Evolutionary conservation across 2,113 vertebrate species (phyloP).

Genomic region (Onychorhynchus coronatus): DNA sequence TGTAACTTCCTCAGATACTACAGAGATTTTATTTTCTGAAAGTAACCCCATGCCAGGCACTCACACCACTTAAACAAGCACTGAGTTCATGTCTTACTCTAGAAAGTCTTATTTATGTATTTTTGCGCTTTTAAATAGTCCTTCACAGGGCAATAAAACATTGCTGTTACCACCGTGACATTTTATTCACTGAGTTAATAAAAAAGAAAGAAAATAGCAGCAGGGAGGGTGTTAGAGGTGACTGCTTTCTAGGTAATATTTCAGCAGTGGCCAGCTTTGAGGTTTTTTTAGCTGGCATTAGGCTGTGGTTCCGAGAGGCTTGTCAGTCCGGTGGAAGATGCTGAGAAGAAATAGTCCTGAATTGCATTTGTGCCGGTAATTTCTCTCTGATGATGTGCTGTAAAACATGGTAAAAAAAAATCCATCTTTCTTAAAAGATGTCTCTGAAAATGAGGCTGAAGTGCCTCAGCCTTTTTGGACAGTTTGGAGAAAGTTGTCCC

Average conservation of each 20-base stretch:
- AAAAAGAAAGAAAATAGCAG: not conserved
- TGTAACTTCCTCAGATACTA: not conserved
- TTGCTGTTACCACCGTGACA: not conserved
- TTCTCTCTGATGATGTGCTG: not conserved
- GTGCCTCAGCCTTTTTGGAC: not conserved
- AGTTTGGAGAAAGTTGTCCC: not conserved
- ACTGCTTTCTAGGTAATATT: not conserved
- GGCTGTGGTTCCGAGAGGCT: not conserved
- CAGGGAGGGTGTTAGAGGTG: not conserved
- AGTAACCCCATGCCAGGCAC: not conserved
- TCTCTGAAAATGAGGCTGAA: not conserved
- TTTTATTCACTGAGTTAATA: not conserved
- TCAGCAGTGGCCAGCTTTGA: not conserved
- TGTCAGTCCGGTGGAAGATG: not conserved
- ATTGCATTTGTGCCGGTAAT: not conserved
- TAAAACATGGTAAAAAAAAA: not conserved
- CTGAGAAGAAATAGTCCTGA: not conserved
- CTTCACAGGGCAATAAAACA: not conserved
- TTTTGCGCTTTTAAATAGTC: not conserved
- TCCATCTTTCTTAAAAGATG: not conserved
- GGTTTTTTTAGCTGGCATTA: not conserved
- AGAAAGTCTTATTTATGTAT: not conserved
- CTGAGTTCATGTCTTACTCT: not conserved
- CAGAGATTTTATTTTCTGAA: not conserved
- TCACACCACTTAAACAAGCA: not conserved